Base-by-base conservation (phyloP, 2,797 vertebrate genomes). In the Clarias platycephalus region DNA sequence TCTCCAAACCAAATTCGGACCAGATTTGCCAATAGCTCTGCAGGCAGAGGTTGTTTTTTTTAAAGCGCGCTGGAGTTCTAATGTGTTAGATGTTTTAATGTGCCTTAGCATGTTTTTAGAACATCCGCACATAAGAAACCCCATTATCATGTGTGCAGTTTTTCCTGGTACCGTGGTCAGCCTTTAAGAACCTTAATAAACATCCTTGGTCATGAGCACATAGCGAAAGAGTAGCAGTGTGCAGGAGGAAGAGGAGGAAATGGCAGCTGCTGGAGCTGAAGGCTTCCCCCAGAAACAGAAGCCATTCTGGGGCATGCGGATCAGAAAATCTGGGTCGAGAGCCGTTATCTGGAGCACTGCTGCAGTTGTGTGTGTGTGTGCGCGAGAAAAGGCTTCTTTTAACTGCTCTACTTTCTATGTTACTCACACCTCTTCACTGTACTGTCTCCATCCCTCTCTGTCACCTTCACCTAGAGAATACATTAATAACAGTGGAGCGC, bases 401-500 rank as follows among this genome's bases (percentile, higher is more conserved):
- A 95, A 94, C 93, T 95, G 95, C 91, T 94, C 94, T 87, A 95
- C 89, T 94, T 95, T 94, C 89, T 24, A 58, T 53, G 44, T 57
- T 81, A 89, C 57, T 57, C 55, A 88, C 88, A 91, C 86, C 90
- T 86, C 87, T 83, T 75, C 88, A 85, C 87, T 91, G 91, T 88
- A 91, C 90, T 90, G 92, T 84, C 89, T 90, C 90, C 90, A 94
- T 92, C 90, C 90, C 91, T 94, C 93, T 92, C 91, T 86, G 92
- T 94, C 95, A 94, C 93, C 93, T 94, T 93, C 86, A 93, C 85
- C 91, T 83, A 86, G 86, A 88, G 86, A 87, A 85, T 85, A 80
- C 90, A 93, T 93, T 92, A 92, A 93, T 93, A 94, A 93, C 84
- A 90, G 82, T 91, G 88, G 91, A 86, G 82, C 86, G 57, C 57